Evolutionary conservation across 2,888 invertebrate genomes (phyloP), one percentile per base, ranked within the genome.

Genomic region (Tiliacea citrago): DNA sequence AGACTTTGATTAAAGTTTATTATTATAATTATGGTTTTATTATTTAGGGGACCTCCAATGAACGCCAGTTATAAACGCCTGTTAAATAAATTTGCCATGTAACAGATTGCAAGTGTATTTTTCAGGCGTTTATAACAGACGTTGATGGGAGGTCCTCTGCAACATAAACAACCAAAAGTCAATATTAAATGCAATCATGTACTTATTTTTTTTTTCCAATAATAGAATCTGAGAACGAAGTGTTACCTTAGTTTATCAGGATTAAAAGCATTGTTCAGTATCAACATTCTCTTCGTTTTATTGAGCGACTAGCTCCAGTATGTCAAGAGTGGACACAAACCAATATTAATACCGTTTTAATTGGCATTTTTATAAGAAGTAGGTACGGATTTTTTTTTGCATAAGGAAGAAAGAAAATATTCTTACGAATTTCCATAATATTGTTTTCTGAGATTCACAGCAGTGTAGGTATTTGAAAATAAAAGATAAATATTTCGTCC

Each of bases 1-100:
- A 29, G n/a, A 62, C 35, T 72, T 73, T 81, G 68, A 81, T 75
- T 60, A 75, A 74, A 67, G 24, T 42, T 63, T 51, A 8, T 21
- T 9, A 35, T 42, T 62, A 76, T 13, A 5, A 55, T 29, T 39
- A 8, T n/a, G n/a, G 13, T 57, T 55, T 29, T 29, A 29, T 29
- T 29, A 29, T 29, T 29, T 3, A 29, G 29, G 29, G 29, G 29
- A 29, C 29, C 3, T 29, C 29, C 29, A 29, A 29, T 29, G 2
- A 29, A 29, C 29, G 29, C 3, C 29, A 29, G 29, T 29, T 29
- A 29, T 29, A 29, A 29, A 2, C 29, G 29, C 29, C 3, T 29
- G 29, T 2, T 29, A 29, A 29, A 29, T 62, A 9, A 9, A 24
- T 8, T 10, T 10, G 39, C 3, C 57, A 13, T 18, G 18, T 18